These are phyloP conservation scores for Microcebus ravelobensis DNA, from an alignment of 2,113 vertebrate genomes.

Conservation along the genomic window DNA sequence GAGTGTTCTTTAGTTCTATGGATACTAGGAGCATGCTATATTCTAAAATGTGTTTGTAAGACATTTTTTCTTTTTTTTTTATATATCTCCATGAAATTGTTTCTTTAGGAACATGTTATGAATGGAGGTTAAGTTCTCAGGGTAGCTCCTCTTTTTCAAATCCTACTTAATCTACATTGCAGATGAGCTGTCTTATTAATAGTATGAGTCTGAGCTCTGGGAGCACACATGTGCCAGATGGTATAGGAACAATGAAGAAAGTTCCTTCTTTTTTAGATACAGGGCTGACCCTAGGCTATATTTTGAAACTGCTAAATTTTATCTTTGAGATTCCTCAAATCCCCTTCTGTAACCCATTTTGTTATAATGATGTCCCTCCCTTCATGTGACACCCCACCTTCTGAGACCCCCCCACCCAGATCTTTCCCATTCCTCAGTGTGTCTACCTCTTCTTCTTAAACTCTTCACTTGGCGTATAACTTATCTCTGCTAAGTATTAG, in stretches of 20 bases:
- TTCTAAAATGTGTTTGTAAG: slow-evolving; percentile 28
- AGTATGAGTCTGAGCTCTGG: slow-evolving; percentile 36
- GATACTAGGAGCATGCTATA: background rate
- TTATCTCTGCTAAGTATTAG: background rate
- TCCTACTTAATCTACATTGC: slow-evolving; percentile 30
- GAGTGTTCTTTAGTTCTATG: slow-evolving; percentile 14
- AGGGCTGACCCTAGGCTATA: background rate
- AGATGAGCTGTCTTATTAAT: slow-evolving; percentile 54
- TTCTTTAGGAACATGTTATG: slow-evolving; percentile 55
- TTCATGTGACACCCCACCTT: background rate
- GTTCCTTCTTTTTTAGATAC: slow-evolving; percentile 18
- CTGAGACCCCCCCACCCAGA: background rate
- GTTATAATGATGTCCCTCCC: background rate
- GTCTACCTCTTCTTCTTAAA: background rate
- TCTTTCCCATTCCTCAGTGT: slow-evolving; percentile 9
- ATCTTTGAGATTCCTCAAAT: background rate
- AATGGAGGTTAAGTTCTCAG: slow-evolving; percentile 52
- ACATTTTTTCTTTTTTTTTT: slow-evolving; percentile 43
- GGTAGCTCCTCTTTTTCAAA: slow-evolving; percentile 7
- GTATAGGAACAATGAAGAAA: slow-evolving; percentile 38
- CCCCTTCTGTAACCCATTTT: background rate
- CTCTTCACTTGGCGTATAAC: background rate
- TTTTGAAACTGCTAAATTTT: slow-evolving; percentile 48
- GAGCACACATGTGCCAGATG: background rate
- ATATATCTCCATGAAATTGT: slow-evolving; percentile 43